These are phyloP conservation scores for Proteles cristata DNA, from an alignment of 2,113 vertebrate genomes.

Conservation along the genomic window DNA sequence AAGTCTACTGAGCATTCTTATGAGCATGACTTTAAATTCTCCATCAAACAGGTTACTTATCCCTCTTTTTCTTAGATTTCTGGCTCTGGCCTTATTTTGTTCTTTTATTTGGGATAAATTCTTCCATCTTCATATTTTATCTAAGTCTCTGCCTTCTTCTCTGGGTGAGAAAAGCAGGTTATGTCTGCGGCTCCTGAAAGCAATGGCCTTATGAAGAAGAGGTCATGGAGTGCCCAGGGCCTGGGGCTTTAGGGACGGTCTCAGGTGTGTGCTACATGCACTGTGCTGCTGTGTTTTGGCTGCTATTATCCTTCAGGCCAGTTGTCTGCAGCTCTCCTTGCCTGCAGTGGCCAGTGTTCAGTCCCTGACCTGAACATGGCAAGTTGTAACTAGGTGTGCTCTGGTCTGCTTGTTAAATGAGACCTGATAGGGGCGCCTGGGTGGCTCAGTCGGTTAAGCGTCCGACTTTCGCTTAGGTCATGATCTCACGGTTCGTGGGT, in stretches of 20 bases:
- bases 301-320: too few relatives aligned
- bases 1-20: not conserved
- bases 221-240: not conserved
- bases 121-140: not conserved
- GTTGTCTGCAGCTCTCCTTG: not conserved
- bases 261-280: not conserved
- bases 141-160: not conserved
- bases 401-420: not conserved
- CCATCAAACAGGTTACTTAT: not conserved
- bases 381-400: not conserved
- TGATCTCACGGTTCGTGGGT: too few relatives aligned
- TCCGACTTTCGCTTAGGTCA: too few relatives aligned
- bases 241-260: not conserved
- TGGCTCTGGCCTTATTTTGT: not conserved
- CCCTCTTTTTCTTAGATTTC: not conserved
- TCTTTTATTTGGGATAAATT: not conserved
- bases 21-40: not conserved
- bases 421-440: not conserved
- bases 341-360: not conserved
- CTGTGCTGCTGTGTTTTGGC: not conserved
- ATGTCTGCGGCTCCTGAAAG: not conserved
- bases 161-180: not conserved
- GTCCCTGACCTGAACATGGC: not conserved
- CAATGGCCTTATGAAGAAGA: not conserved
- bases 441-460: too few relatives aligned